Conservation (phyloP, 2,797 vertebrate genomes). For the Steatocranus sp. region DNA sequence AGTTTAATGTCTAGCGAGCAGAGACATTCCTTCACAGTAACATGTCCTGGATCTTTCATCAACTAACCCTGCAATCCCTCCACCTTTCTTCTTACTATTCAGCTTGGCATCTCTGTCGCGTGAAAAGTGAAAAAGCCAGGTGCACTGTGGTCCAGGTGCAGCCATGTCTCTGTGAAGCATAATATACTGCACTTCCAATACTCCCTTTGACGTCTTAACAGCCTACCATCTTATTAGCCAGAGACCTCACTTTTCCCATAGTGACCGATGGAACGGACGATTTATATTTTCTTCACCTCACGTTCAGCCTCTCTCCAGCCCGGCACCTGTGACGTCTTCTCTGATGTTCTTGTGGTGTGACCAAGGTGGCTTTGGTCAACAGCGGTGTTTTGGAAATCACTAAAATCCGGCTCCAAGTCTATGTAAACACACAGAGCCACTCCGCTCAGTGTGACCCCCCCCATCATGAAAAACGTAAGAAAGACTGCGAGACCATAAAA, state of each 20-base stretch:
- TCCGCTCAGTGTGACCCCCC: neutral
- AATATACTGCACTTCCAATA: neutral
- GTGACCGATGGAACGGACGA: accelerated
- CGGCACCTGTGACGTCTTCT: accelerated
- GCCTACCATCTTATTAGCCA: neutral
- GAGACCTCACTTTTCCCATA: neutral
- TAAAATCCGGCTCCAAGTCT: neutral
- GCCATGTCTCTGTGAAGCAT: neutral
- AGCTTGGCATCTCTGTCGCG: neutral
- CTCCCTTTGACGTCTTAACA: neutral
- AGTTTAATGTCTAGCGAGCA: neutral
- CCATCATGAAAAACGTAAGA: neutral
- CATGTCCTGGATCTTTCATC: neutral
- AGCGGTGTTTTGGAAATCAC: neutral
- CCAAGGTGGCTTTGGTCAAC: neutral
- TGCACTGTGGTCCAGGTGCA: neutral
- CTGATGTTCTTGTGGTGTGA: neutral
- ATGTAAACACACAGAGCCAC: neutral
- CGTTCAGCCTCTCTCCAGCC: neutral
- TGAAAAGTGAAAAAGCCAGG: neutral
- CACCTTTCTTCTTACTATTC: accelerated
- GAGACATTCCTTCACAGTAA: neutral
- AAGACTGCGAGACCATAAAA: neutral
- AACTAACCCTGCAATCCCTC: neutral
- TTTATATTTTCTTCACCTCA: neutral